Evolutionary conservation across 2,888 invertebrate species (phyloP).

Genomic region (Flexamia atlantica): DNA sequence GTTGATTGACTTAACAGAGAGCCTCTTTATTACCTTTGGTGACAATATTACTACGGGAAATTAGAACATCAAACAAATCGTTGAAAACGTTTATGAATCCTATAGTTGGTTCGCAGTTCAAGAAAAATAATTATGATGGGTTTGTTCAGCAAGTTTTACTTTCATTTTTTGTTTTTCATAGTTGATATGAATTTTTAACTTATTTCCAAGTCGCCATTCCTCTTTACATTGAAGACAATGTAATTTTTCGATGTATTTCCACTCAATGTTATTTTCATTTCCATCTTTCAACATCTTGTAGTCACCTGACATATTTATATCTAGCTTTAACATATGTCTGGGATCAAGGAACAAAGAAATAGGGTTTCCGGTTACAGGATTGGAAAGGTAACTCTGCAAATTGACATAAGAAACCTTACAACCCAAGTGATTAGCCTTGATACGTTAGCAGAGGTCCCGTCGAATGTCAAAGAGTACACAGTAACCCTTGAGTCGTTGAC

Average conservation of each 20-base stretch:
- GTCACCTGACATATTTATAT: slow-evolving; percentile 70
- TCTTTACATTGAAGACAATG: slow-evolving; percentile 68
- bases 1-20: background rate
- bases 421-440: slow-evolving; percentile 28
- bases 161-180: slow-evolving; percentile 2
- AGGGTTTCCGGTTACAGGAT: background rate
- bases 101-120: slow-evolving; percentile 18
- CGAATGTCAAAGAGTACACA: slow-evolving; percentile 11
- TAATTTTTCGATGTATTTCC: slow-evolving; percentile 67
- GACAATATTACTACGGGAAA: slow-evolving; percentile 52
- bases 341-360: slow-evolving; percentile 63
- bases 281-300: slow-evolving; percentile 64
- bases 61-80: slow-evolving; percentile 61
- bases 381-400: background rate
- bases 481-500: background rate
- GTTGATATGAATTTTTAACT: background rate
- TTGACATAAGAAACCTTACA: background rate
- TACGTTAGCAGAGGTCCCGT: slow-evolving; percentile 13
- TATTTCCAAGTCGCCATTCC: slow-evolving; percentile 68
- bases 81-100: slow-evolving; percentile 54
- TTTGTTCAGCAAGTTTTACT: slow-evolving; percentile 1
- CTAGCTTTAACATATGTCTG: slow-evolving; percentile 70
- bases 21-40: slow-evolving; percentile 46
- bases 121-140: background rate
- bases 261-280: slow-evolving; percentile 64